These are phyloP conservation scores for Psephotus haematonotus DNA, from an alignment of 2,113 vertebrate genomes.

Conservation along the genomic window DNA sequence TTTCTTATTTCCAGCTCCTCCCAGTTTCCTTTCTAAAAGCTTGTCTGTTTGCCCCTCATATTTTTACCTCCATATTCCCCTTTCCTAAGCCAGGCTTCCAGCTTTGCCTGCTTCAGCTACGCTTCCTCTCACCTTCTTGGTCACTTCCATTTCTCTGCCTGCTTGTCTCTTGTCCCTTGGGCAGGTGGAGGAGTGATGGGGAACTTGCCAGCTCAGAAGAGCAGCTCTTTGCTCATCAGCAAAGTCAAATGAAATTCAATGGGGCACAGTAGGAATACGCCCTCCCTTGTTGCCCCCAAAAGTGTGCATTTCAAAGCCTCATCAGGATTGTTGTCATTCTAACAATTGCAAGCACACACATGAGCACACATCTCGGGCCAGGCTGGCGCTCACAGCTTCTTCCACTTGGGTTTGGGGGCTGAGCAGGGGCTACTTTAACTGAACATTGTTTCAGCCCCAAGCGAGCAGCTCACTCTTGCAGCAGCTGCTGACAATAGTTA, in stretches of 20 bases:
- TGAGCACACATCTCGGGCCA: background rate
- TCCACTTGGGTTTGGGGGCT: background rate
- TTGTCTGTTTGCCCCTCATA: background rate
- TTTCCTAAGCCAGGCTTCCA: background rate
- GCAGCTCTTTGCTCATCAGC: background rate
- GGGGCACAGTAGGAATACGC: background rate
- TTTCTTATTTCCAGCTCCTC: background rate
- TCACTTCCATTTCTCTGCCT: background rate
- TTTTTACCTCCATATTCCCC: background rate
- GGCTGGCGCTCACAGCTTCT: background rate
- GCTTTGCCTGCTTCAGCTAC: background rate
- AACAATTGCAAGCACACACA: background rate
- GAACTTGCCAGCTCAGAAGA: background rate
- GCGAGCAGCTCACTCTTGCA: background rate
- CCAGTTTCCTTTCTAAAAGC: background rate
- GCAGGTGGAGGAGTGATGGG: background rate
- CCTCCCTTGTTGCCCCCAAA: background rate
- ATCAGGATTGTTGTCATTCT: background rate
- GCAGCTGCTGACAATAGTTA: background rate
- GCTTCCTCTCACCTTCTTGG: background rate
- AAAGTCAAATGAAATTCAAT: background rate
- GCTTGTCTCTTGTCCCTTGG: accelerated
- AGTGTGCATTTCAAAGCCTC: background rate
- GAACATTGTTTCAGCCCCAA: background rate
- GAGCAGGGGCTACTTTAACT: background rate